These are phyloP conservation scores for Drosophila antonietae DNA, from an alignment of 2,888 invertebrate genomes.

Conservation along the genomic window DNA sequence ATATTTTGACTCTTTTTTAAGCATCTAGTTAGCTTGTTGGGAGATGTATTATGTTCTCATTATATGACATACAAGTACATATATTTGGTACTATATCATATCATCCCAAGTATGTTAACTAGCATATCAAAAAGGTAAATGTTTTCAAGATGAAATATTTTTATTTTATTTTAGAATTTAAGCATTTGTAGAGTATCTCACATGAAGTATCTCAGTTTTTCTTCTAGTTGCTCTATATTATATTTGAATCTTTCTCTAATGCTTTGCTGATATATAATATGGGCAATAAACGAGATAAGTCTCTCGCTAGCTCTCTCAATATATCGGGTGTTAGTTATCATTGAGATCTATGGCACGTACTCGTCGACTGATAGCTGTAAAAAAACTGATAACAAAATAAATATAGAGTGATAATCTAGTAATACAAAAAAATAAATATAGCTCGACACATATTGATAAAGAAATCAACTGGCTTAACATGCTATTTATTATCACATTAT, in stretches of 20 bases:
- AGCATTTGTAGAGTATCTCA: neutral
- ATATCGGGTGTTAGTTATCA: conserved; percentile 24
- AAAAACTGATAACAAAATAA: conserved; percentile 42
- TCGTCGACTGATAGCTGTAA: conserved; percentile 26
- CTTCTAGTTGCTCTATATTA: neutral
- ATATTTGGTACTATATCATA: too few relatives aligned
- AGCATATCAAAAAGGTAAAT: too few relatives aligned
- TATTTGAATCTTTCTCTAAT: neutral
- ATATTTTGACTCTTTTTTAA: neutral
- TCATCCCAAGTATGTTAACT: too few relatives aligned
- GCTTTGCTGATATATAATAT: neutral
- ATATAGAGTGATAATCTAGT: conserved; percentile 39
- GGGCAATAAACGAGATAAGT: neutral
- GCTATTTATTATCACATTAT: conserved; percentile 40
- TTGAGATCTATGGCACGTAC: conserved; percentile 52
- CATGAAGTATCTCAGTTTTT: neutral
- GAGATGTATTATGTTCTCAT: too few relatives aligned
- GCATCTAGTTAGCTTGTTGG: too few relatives aligned
- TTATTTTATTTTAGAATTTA: too few relatives aligned
- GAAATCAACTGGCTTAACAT: conserved; percentile 29
- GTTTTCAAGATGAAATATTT: too few relatives aligned
- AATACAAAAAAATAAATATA: conserved; percentile 40
- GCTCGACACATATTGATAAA: conserved; percentile 49
- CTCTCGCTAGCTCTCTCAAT: neutral
- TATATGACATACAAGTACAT: too few relatives aligned